Percentiles rank a stretch among this genome's conserved stretches.
These are phyloP conservation scores for Aldabrachelys gigantea DNA, from an alignment of 2,113 vertebrate genomes.

Conservation along the genomic window DNA sequence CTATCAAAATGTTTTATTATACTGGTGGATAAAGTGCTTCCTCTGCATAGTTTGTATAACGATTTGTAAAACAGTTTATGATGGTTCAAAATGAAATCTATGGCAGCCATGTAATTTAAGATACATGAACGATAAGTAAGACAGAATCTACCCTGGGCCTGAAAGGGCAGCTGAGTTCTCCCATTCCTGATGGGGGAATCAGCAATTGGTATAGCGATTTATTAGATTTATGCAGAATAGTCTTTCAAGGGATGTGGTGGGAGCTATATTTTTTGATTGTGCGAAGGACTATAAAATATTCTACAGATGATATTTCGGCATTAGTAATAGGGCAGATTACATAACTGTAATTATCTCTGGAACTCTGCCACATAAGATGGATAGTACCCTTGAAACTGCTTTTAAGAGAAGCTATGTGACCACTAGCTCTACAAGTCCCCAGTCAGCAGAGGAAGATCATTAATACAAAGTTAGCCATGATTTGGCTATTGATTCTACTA, in stretches of 20 bases:
- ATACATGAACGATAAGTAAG: background rate
- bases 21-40: background rate
- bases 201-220: background rate
- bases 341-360: background rate
- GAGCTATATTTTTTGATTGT: background rate
- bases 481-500: background rate
- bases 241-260: background rate
- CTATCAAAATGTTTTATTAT: background rate
- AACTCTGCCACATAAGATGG: background rate
- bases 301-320: background rate
- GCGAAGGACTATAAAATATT: background rate
- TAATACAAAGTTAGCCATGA: background rate
- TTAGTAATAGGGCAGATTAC: background rate
- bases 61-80: background rate
- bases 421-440: background rate
- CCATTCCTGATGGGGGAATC: background rate
- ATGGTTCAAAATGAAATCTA: background rate
- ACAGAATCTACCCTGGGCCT: background rate
- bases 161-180: background rate
- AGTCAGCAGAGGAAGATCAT: rapidly evolving
- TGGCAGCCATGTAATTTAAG: background rate
- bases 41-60: background rate
- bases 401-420: background rate
- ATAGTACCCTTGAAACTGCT: background rate
- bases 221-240: background rate